Base-by-base conservation (phyloP, 1,140 invertebrate species). In the Drosophila orosa region DNA sequence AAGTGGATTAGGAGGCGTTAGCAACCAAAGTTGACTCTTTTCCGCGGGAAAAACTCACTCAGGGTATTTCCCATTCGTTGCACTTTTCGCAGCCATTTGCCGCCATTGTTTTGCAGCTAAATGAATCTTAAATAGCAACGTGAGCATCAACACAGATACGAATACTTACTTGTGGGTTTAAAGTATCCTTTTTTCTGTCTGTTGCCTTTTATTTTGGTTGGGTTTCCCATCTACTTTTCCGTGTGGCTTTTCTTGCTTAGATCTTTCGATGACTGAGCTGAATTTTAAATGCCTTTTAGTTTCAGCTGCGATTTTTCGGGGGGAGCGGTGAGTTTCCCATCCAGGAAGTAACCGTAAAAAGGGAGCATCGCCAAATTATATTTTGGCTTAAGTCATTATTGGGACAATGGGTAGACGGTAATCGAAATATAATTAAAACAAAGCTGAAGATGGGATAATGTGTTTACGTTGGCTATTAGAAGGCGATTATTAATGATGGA, bases 181-280 rank as follows among this genome's bases (percentile, higher is more conserved):
- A 79, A 69, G 47, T 66, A 54, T 71, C 42, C 27, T 48, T 67
- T 35, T n/a, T 39, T 61, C 15, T 3, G 33, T 15, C 2, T 12
- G 7, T 82, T 33, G 33, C 35, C 22, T 58, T 58, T 40, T 45
- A 24, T 54, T 62, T 76, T 31, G 19, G 27, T 67, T 39, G 22
- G 48, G 57, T 57, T 27, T 66, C 54, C 42, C 22, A 24, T 24
- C 68, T 73, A 58, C 42, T 55, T 52, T 39, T 78, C 48, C 48
- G 61, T 75, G 54, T 22, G 27, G 50, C 13, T 52, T 69, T 80
- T 45, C 31, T 25, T 45, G 52, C 68, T 39, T 47, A 71, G 68
- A 71, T 71, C 42, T 75, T 57, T 35, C 31, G 39, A 81, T 86
- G 84, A 89, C 79, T 68, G 60, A 42, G 80, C 75, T 52, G 57